phyloP scores from a whole-genome alignment of 1,140 invertebrate species.

The Drosophila fuyamai region DNA sequence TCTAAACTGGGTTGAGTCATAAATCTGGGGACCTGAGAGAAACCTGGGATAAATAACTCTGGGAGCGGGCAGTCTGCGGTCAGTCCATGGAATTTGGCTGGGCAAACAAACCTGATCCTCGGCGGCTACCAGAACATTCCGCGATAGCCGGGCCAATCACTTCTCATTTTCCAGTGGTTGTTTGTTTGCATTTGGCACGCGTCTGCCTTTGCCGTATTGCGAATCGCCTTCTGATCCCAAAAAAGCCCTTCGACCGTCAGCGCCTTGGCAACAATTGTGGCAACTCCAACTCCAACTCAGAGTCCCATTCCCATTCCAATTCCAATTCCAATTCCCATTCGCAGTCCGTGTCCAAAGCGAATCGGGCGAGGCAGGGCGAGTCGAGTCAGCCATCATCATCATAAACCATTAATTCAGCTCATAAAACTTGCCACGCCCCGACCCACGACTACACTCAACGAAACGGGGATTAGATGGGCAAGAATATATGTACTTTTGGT shows the following conservation, averaged over 20 bases:
- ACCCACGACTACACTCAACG: constrained; percentile 21
- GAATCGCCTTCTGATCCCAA: constrained; percentile 9
- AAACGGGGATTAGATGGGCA: not conserved
- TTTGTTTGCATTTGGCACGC: constrained; percentile 51
- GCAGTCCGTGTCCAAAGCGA: constrained; percentile 14
- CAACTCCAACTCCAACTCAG: not conserved
- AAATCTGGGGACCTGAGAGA: not conserved
- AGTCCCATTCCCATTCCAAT: not conserved
- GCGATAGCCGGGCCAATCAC: constrained; percentile 4
- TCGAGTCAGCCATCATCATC: constrained; percentile 59
- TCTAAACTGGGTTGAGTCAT: not conserved
- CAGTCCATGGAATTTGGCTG: constrained; percentile 17
- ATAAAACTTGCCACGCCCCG: constrained; percentile 66
- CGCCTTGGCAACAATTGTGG: constrained; percentile 34
- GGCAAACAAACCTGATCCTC: constrained; percentile 30
- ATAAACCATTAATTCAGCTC: constrained; percentile 76
- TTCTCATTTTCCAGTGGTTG: constrained; percentile 3
- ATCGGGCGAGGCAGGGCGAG: constrained; percentile 27
- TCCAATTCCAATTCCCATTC: constrained; percentile 4
- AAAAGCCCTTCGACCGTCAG: constrained; percentile 24
- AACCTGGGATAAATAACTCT: not conserved
- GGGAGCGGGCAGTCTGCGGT: not conserved
- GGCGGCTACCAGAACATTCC: constrained; percentile 26
- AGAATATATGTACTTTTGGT: not conserved
- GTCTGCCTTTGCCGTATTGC: constrained; percentile 14